Evolutionary conservation across 2,113 vertebrate species (phyloP), one percentile per base, ranked within the genome.

Genomic region (Rhadina sibilatrix): DNA sequence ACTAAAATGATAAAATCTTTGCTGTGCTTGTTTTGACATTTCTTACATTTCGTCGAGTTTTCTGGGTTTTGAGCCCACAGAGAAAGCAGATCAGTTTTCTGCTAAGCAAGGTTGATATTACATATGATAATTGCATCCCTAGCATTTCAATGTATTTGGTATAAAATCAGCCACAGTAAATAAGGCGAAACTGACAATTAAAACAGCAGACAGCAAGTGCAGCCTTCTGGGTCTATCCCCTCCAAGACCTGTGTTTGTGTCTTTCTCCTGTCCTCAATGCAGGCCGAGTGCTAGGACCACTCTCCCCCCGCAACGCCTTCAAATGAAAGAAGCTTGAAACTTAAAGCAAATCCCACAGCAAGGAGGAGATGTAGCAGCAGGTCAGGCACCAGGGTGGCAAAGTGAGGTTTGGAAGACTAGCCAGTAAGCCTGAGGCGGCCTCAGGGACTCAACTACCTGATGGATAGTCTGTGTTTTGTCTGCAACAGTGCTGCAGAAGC

Each of bases 251-350:
- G 3, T 2, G 5, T 47, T 44, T 47, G 8, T 18, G 65, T 88
- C 46, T 72, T 65, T 47, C n/a, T 80, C 30, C 42, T 28, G 49
- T 18, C 11, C 25, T 22, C 27, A 50, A 0, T 12, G 42, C 5
- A 64, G 44, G 5, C 37, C 68, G 42, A 72, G 4, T 24, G 31
- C 53, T 5, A 6, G 31, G 37, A 8, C 52, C 10, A 9, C 60
- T 5, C 30, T 17, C 5, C 2, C 12, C 4, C 9, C 0, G 1
- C 20, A 23, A 0, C 20, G 24, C 37, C 35, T 80, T 69, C 46
- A 42, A 27, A 33, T 15, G n/a, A 38, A 53, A 63, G 31, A 37
- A 37, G 11, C 21, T 15, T 33, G 14, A 30, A 28, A 76, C 14
- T 19, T 33, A 61, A 69, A 61, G 15, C 20, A 49, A 31, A 72